Conservation (phyloP, 2,113 vertebrate genomes). For the Empidonax alnorum region DNA sequence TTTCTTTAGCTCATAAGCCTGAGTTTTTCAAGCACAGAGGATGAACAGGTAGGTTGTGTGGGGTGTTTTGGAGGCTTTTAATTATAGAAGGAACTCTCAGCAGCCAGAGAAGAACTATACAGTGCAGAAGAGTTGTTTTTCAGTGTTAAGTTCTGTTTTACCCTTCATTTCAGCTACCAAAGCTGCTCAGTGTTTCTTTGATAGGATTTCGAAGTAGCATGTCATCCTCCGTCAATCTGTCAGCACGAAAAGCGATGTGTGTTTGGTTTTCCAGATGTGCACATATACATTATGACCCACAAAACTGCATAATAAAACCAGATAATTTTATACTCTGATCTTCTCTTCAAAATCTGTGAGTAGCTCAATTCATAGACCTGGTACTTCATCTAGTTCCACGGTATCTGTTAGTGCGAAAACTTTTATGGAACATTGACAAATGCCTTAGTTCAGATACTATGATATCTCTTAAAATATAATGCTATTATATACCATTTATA, state of each 20-base stretch:
- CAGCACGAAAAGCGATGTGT: neutral
- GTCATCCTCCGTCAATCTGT: neutral
- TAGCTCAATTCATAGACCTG: neutral
- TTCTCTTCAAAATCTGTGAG: neutral
- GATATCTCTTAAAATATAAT: neutral
- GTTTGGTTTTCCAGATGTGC: neutral
- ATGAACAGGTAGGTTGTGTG: too few relatives aligned
- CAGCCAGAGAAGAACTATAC: neutral
- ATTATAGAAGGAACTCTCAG: neutral
- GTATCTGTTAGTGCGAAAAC: neutral
- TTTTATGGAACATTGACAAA: neutral
- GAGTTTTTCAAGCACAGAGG: neutral
- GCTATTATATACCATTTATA: neutral
- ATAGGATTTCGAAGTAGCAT: neutral
- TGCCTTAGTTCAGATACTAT: neutral
- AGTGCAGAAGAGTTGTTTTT: neutral
- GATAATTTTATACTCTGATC: neutral
- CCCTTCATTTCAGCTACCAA: neutral
- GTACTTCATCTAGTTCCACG: neutral
- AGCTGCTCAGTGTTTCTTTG: neutral
- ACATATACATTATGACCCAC: neutral
- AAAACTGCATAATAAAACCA: neutral
- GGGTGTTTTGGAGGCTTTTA: rapidly evolving
- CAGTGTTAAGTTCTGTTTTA: neutral
- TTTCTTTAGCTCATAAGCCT: neutral